phyloP scores from a whole-genome alignment of 2,797 vertebrate species.

The Xiphorhynchus erythropygius region DNA sequence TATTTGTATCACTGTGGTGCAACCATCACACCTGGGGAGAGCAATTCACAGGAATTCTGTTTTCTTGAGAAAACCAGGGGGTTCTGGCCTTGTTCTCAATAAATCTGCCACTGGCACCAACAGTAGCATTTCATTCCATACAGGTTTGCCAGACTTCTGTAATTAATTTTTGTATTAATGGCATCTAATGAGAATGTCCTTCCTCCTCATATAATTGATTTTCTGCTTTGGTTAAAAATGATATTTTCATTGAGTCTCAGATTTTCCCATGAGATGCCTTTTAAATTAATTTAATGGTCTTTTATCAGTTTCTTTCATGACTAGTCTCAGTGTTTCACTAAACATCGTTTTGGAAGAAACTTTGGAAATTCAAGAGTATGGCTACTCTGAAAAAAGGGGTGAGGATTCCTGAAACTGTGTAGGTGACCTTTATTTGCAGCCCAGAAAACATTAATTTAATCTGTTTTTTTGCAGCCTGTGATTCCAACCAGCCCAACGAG shows the following conservation, averaged over 20 bases:
- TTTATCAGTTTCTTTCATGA: not conserved
- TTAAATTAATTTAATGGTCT: not conserved
- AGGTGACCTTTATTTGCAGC: not conserved
- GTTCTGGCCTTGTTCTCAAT: not conserved
- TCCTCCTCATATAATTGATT: not conserved
- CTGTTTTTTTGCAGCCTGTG: slow-evolving; percentile 73
- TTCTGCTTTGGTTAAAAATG: slow-evolving; percentile 3
- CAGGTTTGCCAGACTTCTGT: not conserved
- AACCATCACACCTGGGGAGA: not conserved
- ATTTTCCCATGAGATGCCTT: not conserved
- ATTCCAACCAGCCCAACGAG: slow-evolving; percentile 80
- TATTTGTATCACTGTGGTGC: not conserved
- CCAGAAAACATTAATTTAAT: not conserved
- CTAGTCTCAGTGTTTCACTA: not conserved
- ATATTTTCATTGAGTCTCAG: not conserved
- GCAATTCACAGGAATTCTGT: not conserved
- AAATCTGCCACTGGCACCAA: not conserved
- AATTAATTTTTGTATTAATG: not conserved
- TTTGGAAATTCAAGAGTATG: fast-evolving
- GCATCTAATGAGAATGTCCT: not conserved
- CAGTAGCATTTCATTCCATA: not conserved
- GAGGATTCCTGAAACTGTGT: not conserved
- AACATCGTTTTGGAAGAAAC: not conserved
- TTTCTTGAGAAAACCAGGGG: not conserved
- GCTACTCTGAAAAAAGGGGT: not conserved